Evolutionary conservation across 64 coral and sea anemone genomes (phyloP).

Genomic region (Cladopsammia gracilis): DNA sequence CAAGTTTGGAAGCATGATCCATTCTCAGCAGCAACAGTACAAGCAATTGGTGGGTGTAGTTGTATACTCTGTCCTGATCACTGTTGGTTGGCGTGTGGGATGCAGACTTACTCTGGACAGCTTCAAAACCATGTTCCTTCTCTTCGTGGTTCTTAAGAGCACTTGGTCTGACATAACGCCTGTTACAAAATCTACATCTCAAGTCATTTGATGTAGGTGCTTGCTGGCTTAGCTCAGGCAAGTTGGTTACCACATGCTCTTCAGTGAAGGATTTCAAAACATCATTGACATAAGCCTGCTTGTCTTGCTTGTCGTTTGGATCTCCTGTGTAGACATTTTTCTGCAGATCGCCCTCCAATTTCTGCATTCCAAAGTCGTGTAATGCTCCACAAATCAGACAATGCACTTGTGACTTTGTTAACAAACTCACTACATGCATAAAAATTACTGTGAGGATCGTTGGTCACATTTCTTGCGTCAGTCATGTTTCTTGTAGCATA

Average conservation of each 20-base stretch:
- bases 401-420: constrained; percentile 39
- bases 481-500: constrained; percentile 33
- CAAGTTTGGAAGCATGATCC: constrained; percentile 66
- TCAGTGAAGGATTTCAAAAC: constrained; percentile 33
- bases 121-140: constrained; percentile 16
- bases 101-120: neutral
- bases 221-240: constrained; percentile 12
- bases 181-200: constrained; percentile 34
- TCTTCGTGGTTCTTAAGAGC: neutral
- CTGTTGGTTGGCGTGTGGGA: too few relatives aligned
- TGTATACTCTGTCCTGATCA: constrained; percentile 39
- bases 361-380: constrained; percentile 37
- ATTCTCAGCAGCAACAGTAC: constrained; percentile 34
- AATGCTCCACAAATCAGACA: constrained; percentile 58
- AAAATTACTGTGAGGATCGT: constrained; percentile 40
- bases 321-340: constrained; percentile 7
- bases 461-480: constrained; percentile 58
- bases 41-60: constrained; percentile 55
- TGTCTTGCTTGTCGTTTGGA: neutral
- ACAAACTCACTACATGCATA: constrained; percentile 68
- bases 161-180: neutral
- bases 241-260: constrained; percentile 10
- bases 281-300: neutral
- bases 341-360: neutral
- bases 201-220: neutral